phyloP scores from a whole-genome alignment of 2,797 vertebrate genomes.

The Chaenodraco wilsoni region DNA sequence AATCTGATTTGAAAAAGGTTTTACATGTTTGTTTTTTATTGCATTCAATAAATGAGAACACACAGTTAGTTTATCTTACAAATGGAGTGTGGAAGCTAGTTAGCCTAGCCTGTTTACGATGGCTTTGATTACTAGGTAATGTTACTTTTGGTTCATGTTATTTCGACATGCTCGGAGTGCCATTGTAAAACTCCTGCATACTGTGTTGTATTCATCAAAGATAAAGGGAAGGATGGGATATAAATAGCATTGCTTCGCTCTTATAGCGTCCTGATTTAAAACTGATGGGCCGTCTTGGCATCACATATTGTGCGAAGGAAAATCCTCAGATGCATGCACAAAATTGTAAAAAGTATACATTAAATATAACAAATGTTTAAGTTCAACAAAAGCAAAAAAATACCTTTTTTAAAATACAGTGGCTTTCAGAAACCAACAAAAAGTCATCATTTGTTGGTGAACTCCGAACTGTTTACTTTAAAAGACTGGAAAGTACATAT shows the following conservation, averaged over 20 bases:
- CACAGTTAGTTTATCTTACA: too few species aligned
- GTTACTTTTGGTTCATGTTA: not conserved
- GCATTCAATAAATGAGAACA: too few species aligned
- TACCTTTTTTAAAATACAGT: not conserved
- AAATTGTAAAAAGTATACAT: not conserved
- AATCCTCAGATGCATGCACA: not conserved
- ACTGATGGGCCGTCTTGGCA: not conserved
- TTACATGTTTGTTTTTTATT: too few species aligned
- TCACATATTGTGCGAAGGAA: not conserved
- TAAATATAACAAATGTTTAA: too few species aligned
- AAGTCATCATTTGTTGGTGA: not conserved
- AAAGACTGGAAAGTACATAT: not conserved
- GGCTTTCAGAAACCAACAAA: not conserved
- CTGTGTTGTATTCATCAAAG: not conserved
- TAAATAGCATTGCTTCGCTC: not conserved
- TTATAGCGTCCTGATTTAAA: not conserved
- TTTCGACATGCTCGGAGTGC: not conserved
- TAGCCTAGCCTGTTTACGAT: too few species aligned
- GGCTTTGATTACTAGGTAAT: too few species aligned
- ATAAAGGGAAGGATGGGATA: too few species aligned
- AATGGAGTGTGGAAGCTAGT: too few species aligned
- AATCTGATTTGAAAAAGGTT: not conserved
- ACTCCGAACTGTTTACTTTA: not conserved
- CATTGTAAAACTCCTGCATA: not conserved
- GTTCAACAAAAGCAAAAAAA: not conserved